A percentile compares a stretch with the other conserved stretches of the same genome.
Evolutionary conservation across 1,140 invertebrate genomes (phyloP).

Genomic region (roundworm (Caenorhabditis elegans)): WBcel235 BX284606.5:16604001-16604500

Average conservation of each 20-base stretch:
- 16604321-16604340: background rate
- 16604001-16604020: too few species aligned
- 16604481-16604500: constrained; percentile 40
- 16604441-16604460: constrained; percentile 30
- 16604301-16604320: constrained; percentile 7
- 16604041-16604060: too few species aligned
- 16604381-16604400: background rate
- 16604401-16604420: background rate
- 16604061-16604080: too few species aligned
- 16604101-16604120: background rate
- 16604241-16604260: constrained; percentile 43
- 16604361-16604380: constrained; percentile 32
- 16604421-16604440: background rate
- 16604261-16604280: constrained; percentile 47
- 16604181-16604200: background rate
- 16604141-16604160: background rate
- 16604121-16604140: background rate
- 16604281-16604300: constrained; percentile 33
- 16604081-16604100: background rate
- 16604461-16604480: constrained; percentile 37
- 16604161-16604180: background rate
- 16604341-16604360: background rate
- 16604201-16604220: background rate
- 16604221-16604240: constrained; percentile 34
- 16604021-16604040: too few species aligned